Percentiles rank a stretch among this genome's conserved stretches.
phyloP scores from a whole-genome alignment of 2,888 invertebrate species.

The Eledone cirrhosa region DNA sequence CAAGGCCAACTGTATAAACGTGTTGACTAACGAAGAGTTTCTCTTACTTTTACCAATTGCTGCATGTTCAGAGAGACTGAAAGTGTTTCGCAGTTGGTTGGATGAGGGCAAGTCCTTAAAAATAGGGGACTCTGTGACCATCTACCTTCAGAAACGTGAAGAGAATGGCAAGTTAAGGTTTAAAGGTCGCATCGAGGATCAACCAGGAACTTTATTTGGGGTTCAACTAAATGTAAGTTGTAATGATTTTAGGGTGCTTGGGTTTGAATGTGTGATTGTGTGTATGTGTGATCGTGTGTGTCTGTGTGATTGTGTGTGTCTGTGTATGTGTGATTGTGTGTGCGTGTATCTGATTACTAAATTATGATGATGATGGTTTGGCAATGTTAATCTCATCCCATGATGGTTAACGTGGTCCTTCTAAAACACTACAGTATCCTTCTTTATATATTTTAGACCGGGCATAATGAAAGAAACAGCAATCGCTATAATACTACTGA shows the following conservation, averaged over 20 bases:
- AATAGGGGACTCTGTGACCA: slow-evolving; percentile 48
- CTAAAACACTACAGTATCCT: slow-evolving; percentile 1
- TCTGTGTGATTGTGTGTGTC: too few species aligned
- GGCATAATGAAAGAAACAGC: slow-evolving; percentile 51
- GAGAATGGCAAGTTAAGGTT: slow-evolving; percentile 50
- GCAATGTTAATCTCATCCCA: neutral
- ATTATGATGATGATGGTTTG: too few species aligned
- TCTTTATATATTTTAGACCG: slow-evolving; percentile 46
- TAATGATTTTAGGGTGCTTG: too few species aligned
- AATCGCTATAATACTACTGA: slow-evolving; percentile 46
- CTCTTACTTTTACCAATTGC: slow-evolving; percentile 52
- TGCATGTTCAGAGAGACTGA: slow-evolving; percentile 52
- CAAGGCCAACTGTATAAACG: slow-evolving; percentile 42
- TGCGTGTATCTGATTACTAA: neutral
- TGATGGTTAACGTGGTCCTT: neutral
- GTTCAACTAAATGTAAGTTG: slow-evolving; percentile 53
- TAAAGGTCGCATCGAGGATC: slow-evolving; percentile 48
- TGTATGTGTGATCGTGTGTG: too few species aligned
- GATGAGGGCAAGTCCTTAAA: slow-evolving; percentile 48
- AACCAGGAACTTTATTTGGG: slow-evolving; percentile 57
- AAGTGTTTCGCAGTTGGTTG: slow-evolving; percentile 52
- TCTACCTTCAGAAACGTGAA: slow-evolving; percentile 50
- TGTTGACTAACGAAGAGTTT: slow-evolving; percentile 34
- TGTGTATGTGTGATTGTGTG: too few species aligned
- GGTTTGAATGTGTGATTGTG: too few species aligned